phyloP scores from a whole-genome alignment of 2,888 invertebrate species.

The Drosophila setosimentum region DNA sequence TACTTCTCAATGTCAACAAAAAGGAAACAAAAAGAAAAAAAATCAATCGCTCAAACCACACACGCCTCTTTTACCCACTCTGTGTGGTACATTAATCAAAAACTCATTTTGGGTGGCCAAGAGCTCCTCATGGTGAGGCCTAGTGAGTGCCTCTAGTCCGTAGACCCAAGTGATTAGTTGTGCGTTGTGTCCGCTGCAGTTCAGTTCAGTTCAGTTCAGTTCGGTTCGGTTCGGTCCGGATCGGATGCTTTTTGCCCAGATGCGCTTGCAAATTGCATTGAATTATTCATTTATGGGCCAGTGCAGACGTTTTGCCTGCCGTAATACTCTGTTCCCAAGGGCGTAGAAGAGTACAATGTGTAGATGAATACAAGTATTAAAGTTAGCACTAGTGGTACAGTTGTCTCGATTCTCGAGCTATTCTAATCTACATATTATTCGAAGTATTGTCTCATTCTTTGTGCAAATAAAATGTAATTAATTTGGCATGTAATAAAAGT shows the following conservation, averaged over 20 bases:
- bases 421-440: not conserved
- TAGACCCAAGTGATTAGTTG: slow-evolving; percentile 71
- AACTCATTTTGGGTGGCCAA: slow-evolving; percentile 65
- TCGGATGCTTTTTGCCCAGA: slow-evolving; percentile 12
- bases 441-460: not conserved
- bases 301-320: slow-evolving; percentile 24
- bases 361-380: not conserved
- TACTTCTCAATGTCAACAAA: slow-evolving; percentile 11
- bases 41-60: slow-evolving; percentile 58
- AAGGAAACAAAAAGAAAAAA: slow-evolving; percentile 19
- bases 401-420: not conserved
- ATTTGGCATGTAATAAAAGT: not conserved
- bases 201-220: slow-evolving; percentile 45
- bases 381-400: not conserved
- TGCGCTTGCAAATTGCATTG: slow-evolving; percentile 58
- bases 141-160: slow-evolving; percentile 13
- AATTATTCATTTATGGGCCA: slow-evolving; percentile 63
- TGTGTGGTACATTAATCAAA: slow-evolving; percentile 74
- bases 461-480: not conserved
- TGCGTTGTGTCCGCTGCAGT: slow-evolving; percentile 68
- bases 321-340: not conserved
- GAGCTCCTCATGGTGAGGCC: slow-evolving; percentile 22
- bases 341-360: not conserved
- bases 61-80: not conserved
- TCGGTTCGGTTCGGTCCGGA: slow-evolving; percentile 8